phyloP scores from a whole-genome alignment of 2,113 vertebrate genomes.

The Jaculus jaculus region DNA sequence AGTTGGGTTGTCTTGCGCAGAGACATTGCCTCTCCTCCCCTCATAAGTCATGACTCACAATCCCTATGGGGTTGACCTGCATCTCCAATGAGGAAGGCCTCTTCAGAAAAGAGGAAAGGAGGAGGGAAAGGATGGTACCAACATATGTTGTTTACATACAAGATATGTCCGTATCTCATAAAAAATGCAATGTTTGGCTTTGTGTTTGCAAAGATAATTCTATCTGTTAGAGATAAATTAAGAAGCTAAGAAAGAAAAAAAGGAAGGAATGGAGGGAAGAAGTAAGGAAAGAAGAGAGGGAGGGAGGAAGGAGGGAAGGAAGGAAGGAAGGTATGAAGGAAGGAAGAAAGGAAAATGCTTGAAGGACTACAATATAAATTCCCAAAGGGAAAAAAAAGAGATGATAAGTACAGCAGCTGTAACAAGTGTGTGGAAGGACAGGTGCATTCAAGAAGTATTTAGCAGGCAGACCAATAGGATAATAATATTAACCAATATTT shows the following conservation, averaged over 20 bases:
- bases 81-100: too few species aligned
- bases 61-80: too few species aligned
- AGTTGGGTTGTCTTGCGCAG: too few species aligned
- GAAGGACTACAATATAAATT: slow-evolving; percentile 9
- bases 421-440: neutral
- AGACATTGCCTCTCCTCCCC: too few species aligned
- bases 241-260: slow-evolving; percentile 29
- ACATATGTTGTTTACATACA: too few species aligned
- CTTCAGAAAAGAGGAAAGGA: too few species aligned
- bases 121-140: too few species aligned
- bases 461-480: slow-evolving; percentile 1
- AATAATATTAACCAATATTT: neutral
- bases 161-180: too few species aligned
- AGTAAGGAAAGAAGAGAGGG: too few species aligned
- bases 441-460: slow-evolving; percentile 22
- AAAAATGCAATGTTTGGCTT: slow-evolving; percentile 26
- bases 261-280: neutral
- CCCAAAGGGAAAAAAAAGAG: neutral
- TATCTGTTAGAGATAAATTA: slow-evolving; percentile 7
- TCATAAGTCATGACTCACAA: too few species aligned
- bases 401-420: slow-evolving; percentile 27
- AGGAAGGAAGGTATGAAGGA: too few species aligned
- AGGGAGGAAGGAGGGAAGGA: too few species aligned
- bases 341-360: slow-evolving; percentile 21
- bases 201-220: slow-evolving; percentile 28